Conservation (phyloP, 2,113 vertebrate species). For the Eurystomus gularis region DNA sequence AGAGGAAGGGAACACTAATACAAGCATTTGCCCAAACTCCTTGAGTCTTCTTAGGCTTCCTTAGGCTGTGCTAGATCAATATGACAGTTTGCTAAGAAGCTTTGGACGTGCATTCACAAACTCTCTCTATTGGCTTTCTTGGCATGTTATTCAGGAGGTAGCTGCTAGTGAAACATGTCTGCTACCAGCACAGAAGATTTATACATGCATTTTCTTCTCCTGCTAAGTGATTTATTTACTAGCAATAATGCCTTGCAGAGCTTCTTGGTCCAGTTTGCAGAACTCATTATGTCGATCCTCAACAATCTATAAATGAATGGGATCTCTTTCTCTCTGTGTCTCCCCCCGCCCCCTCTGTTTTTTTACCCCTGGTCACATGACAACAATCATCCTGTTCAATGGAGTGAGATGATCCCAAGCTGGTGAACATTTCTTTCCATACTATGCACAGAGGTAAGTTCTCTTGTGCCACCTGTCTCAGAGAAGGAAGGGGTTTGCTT, state of each 20-base stretch:
- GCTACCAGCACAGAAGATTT: conserved; percentile 57
- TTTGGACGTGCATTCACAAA: conserved; percentile 68
- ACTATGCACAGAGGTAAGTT: conserved; percentile 27
- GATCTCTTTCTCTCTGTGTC: background rate
- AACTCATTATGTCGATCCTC: conserved; percentile 63
- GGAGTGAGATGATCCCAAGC: background rate
- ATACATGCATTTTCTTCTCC: conserved; percentile 63
- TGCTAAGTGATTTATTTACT: conserved; percentile 70
- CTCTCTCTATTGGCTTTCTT: conserved; percentile 57
- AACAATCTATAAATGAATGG: conserved; percentile 25
- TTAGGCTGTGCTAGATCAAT: conserved; percentile 77
- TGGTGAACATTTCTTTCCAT: background rate
- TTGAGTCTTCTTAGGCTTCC: conserved; percentile 71
- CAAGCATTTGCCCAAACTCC: conserved; percentile 79
- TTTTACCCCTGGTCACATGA: background rate
- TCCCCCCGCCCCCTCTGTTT: background rate
- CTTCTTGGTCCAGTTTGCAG: conserved; percentile 60
- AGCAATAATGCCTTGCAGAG: conserved; percentile 65
- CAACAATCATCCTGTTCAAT: background rate
- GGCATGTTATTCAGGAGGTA: conserved; percentile 44
- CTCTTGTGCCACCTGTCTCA: background rate
- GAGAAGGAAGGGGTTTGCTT: background rate
- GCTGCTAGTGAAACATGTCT: conserved; percentile 46
- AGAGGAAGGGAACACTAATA: conserved; percentile 73
- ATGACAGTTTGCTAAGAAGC: conserved; percentile 76